Conservation (phyloP, 2,888 invertebrate genomes). For the Polia nebulosa region DNA sequence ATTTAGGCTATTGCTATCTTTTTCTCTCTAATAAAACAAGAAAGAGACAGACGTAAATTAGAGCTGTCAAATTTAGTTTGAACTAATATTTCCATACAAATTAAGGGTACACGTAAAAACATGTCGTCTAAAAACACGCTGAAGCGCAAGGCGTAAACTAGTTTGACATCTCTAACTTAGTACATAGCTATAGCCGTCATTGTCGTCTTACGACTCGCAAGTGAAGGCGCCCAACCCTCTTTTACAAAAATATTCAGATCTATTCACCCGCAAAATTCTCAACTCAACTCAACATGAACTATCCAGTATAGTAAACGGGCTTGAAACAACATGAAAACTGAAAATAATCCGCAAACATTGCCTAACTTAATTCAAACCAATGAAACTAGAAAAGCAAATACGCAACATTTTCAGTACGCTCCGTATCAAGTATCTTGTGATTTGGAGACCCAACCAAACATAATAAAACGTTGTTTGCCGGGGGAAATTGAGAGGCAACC, state of each 20-base stretch:
- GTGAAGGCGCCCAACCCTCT: not conserved
- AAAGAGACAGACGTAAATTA: too few relatives aligned
- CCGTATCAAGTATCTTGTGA: slow-evolving; percentile 35
- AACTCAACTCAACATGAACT: slow-evolving; percentile 4
- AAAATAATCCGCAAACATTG: slow-evolving; percentile 30
- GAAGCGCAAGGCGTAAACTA: too few relatives aligned
- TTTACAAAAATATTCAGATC: not conserved
- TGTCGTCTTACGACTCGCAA: too few relatives aligned
- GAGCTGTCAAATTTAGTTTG: too few relatives aligned
- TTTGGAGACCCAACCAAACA: slow-evolving; percentile 56
- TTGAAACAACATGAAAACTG: slow-evolving; percentile 12
- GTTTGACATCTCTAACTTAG: too few relatives aligned
- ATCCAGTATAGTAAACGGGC: not conserved
- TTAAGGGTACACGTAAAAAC: too few relatives aligned
- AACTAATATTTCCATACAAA: too few relatives aligned
- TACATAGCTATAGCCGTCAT: too few relatives aligned
- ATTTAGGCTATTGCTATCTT: too few relatives aligned
- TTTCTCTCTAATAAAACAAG: too few relatives aligned
- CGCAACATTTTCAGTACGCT: slow-evolving; percentile 23
- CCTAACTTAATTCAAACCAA: slow-evolving; percentile 24
- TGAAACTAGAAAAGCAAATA: slow-evolving; percentile 36
- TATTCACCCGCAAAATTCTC: not conserved
- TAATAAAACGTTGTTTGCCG: slow-evolving; percentile 60
- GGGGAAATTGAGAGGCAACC: slow-evolving; percentile 61
- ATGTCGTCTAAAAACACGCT: too few relatives aligned